Evolutionary conservation across 2,113 vertebrate species (phyloP).

Genomic region (Salminus brasiliensis): DNA sequence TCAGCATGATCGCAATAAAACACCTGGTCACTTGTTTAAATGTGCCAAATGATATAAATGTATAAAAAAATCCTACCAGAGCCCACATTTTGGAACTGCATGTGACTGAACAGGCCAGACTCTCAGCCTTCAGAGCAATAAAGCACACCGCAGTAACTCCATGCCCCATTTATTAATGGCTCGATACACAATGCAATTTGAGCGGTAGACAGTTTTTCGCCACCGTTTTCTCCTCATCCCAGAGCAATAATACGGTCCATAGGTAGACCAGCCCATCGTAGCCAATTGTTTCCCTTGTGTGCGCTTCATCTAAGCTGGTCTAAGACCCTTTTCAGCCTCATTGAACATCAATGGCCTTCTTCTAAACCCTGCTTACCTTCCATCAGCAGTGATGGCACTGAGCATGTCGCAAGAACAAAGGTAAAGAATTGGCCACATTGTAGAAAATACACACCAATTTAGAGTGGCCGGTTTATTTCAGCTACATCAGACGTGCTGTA

Average conservation of each 20-base stretch:
- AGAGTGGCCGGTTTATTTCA: neutral
- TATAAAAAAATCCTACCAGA: neutral
- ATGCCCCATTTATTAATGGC: constrained; percentile 39
- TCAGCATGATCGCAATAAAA: neutral
- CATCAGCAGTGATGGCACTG: constrained; percentile 21
- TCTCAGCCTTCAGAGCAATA: constrained; percentile 31
- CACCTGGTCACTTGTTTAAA: neutral
- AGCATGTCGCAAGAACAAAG: constrained; percentile 41
- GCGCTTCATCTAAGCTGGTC: constrained; percentile 50
- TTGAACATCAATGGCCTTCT: constrained; percentile 56
- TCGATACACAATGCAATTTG: constrained; percentile 49
- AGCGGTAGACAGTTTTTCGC: constrained; percentile 26
- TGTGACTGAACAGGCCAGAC: constrained; percentile 19
- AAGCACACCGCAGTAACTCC: constrained; percentile 37
- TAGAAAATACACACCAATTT: neutral
- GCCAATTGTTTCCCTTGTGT: constrained; percentile 55
- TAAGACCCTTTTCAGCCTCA: constrained; percentile 59
- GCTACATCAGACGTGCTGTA: no score
- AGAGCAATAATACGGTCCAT: constrained; percentile 48
- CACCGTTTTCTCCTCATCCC: constrained; percentile 27
- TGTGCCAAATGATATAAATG: neutral
- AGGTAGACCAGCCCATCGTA: constrained; percentile 50
- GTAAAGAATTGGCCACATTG: constrained; percentile 19
- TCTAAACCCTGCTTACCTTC: constrained; percentile 48
- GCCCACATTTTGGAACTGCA: constrained; percentile 1